Evolutionary conservation across 2,113 vertebrate genomes (phyloP), one percentile per base, ranked within the genome.

Genomic region (Petrocephalus zakoni): DNA sequence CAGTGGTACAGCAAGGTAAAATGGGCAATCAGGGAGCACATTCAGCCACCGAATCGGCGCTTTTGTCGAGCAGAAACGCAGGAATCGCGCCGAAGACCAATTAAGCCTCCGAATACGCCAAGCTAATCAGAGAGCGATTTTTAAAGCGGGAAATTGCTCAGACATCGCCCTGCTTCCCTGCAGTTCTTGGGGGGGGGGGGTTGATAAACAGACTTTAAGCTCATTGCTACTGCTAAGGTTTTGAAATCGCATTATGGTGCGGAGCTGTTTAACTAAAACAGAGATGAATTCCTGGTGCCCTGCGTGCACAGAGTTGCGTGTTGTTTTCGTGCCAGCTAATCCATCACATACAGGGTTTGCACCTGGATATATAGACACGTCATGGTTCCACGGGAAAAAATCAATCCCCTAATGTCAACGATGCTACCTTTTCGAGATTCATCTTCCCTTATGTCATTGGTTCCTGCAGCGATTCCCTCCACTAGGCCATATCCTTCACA

Each of bases 71-170:
- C 72, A 78, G 34, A 78, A 78, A 78, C 2, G 72, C 13, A 37
- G 29, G 72, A 34, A 42, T 37, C 3, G 72, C 7, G 72, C 15
- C 42, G 34, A 78, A 42, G 72, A 78, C 72, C 72, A 78, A 78
- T 78, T 78, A 78, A 78, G 15, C 34, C 72, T 42, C 72, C 5
- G 6, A 78, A 78, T 29, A 78, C 72, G 15, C 34, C 34, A 42
- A 42, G 72, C 72, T 78, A 78, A 78, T 78, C 72, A 78, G 34
- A 37, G 68, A 37, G 72, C 34, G 72, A 78, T 78, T 78, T 78
- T 78, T 78, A 78, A 78, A 78, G 72, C 17, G 15, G 34, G 72
- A 11, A 78, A 78, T 78, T 34, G 15, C 15, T 78, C 37, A 42
- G 72, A 75, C 34, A 15, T 37, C 15, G 5, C 29, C 68, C 68